Evolutionary conservation across 2,888 invertebrate genomes (phyloP), one percentile per base, ranked within the genome.

Genomic region (Drosophila paramelanica): DNA sequence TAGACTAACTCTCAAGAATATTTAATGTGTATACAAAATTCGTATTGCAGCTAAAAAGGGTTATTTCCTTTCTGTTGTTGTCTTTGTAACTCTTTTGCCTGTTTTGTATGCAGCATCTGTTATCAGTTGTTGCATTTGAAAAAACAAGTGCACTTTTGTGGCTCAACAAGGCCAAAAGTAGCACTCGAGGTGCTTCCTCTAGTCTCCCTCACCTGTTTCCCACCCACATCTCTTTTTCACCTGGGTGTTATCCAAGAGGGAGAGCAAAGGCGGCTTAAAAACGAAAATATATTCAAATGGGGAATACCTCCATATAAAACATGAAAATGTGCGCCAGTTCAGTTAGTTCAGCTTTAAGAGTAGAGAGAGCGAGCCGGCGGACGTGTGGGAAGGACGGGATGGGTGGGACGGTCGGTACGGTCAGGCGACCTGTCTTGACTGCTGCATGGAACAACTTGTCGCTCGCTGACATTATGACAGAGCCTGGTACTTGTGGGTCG

Each of bases 401-500:
- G 7, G 6, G 10, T 7, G 20, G 11, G 23, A 23, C 42, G 8
- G 23, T 11, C 31, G 31, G 31, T 3, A 8, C 8, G 31, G 31
- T 31, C 6, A 5, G 14, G 17, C 17, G 49, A n/a, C 23, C n/a
- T 58, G 57, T 27, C 51, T 51, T 53, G 31, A 31, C 31, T 31
- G 31, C 31, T 3, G 31, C 31, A 31, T 31, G 57, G 62, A 74
- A 69, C 77, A 83, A 79, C 84, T 83, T 83, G 87, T 75, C 81
- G 71, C 72, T 73, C 71, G 73, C 65, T 77, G 84, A 79, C 87
- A 81, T 77, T 83, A 74, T 86, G 84, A 70, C 79, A 81, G 70
- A 49, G 68, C 39, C 43, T 49, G 56, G 53, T 50, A 55, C 33
- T 59, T 56, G 64, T 60, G 59, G 70, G 66, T 62, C 50, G 49